phyloP scores from a whole-genome alignment of 1,140 invertebrate genomes.

The Magallana angulata region DNA sequence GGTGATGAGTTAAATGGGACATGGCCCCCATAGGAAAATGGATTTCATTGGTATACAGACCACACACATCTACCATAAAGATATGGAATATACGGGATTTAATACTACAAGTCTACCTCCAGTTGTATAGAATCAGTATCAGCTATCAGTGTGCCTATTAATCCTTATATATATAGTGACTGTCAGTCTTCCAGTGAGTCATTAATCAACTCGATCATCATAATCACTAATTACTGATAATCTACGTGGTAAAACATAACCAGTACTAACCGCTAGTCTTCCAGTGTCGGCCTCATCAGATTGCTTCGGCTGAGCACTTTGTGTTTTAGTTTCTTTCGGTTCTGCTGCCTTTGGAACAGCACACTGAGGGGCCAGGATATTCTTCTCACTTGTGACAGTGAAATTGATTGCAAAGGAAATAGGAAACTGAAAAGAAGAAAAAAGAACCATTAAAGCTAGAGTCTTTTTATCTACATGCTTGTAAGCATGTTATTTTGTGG shows the following conservation, averaged over 20 bases:
- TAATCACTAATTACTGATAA: not conserved
- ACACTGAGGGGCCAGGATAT: constrained; percentile 29
- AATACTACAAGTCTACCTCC: not conserved
- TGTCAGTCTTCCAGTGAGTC: not conserved
- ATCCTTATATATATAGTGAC: not conserved
- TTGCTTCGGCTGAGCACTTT: not conserved
- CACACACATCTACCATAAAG: too few relatives aligned
- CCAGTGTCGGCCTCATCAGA: constrained; percentile 36
- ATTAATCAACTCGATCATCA: not conserved
- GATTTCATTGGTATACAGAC: too few relatives aligned
- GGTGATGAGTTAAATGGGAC: too few relatives aligned
- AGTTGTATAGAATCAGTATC: not conserved
- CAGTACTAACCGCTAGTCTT: constrained; percentile 7
- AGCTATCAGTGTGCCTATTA: not conserved
- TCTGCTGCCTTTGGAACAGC: constrained; percentile 22
- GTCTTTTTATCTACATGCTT: too few relatives aligned
- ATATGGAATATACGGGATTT: too few relatives aligned
- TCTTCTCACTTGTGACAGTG: constrained; percentile 35
- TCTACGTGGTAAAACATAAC: not conserved
- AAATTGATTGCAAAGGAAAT: constrained; percentile 45
- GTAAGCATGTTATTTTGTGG: too few relatives aligned
- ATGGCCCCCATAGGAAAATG: too few relatives aligned
- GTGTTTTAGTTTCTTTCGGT: not conserved
- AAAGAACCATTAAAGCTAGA: not conserved
- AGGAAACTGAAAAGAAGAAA: constrained; percentile 18